Evolutionary conservation across 2,797 vertebrate genomes (phyloP), one percentile per base, ranked within the genome.

Genomic region (Lithobates pipiens): DNA sequence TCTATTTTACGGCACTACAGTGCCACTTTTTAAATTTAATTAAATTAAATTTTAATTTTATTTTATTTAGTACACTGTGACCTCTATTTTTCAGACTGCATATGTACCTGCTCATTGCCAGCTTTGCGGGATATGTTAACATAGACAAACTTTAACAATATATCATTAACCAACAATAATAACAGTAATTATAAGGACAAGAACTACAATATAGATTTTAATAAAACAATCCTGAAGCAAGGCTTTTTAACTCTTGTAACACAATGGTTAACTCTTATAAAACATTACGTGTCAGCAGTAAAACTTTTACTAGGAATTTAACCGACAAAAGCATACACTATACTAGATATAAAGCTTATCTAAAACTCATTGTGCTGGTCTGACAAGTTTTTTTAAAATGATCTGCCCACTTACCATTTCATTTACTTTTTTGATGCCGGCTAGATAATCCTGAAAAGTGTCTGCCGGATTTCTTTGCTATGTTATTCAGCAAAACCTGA

Each of bases 401-500:
- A 15, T 36, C 50, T 67, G 46, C 54, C 44, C 29, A 61, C 77
- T 76, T 39, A 44, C 54, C n/a, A 74, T 61, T 80, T 32, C 25
- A 76, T 81, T 73, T 71, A 61, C 72, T 82, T 79, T 50, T 81
- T 44, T 76, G 61, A 39, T 68, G 39, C 76, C 34, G 44, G 15
- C 34, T 70, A 65, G 50, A 84, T 50, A 57, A 79, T 74, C 83
- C 69, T 76, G 67, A 82, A 71, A 78, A 82, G 54, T 82, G 32
- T 73, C 79, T 77, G 25, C 71, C 54, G 21, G 23, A 63, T 69
- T 73, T 85, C 42, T 80, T 70, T 75, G 71, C 72, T 11, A 63
- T 13, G 21, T 36, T 67, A 34, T 82, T 57, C 15, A 86, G 69
- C 2, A 81, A 75, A 74, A 61, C 84, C 81, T 79, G 76, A 76